These are phyloP conservation scores for Apeltes quadracus DNA, from an alignment of 2,113 vertebrate genomes.

Conservation along the genomic window DNA sequence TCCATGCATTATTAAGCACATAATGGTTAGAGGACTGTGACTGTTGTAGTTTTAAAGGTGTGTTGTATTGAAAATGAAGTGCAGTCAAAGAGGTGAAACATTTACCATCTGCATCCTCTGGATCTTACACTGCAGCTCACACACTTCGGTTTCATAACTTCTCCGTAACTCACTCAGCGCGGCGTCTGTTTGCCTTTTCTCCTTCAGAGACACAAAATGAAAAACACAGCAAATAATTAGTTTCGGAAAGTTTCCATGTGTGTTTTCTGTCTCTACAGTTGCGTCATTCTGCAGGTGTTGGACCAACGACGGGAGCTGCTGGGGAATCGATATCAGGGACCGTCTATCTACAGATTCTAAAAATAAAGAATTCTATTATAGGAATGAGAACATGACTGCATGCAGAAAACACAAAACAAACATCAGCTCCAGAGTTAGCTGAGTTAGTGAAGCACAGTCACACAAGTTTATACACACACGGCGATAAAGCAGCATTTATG, in stretches of 20 bases:
- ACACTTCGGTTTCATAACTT: constrained; percentile 89
- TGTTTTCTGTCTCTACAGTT: not conserved
- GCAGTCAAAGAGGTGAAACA: constrained; percentile 1
- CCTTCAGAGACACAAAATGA: constrained; percentile 73
- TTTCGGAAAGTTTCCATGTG: not conserved
- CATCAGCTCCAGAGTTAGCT: constrained; percentile 15
- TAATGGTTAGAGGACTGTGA: not conserved
- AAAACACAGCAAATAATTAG: not conserved
- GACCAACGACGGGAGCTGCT: not conserved
- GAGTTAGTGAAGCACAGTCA: constrained; percentile 52
- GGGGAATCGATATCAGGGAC: constrained; percentile 13
- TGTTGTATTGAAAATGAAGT: not conserved
- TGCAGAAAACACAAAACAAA: constrained; percentile 6
- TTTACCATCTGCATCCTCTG: constrained; percentile 90
- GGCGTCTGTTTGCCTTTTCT: constrained; percentile 85
- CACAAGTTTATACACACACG: constrained; percentile 45
- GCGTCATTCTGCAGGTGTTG: constrained; percentile 13
- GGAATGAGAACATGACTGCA: constrained; percentile 13
- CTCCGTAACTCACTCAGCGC: constrained; percentile 84
- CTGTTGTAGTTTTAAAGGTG: not conserved
- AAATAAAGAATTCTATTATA: constrained; percentile 22
- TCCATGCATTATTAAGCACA: not conserved
- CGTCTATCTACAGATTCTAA: constrained; percentile 8
- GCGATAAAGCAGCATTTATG: constrained; percentile 43
- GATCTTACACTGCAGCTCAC: constrained; percentile 92